Evolutionary conservation across 30 jellyfish, hydroid and myxozoan species (phyloP).

Genomic region (Chrysaora quinquecirrha): DNA sequence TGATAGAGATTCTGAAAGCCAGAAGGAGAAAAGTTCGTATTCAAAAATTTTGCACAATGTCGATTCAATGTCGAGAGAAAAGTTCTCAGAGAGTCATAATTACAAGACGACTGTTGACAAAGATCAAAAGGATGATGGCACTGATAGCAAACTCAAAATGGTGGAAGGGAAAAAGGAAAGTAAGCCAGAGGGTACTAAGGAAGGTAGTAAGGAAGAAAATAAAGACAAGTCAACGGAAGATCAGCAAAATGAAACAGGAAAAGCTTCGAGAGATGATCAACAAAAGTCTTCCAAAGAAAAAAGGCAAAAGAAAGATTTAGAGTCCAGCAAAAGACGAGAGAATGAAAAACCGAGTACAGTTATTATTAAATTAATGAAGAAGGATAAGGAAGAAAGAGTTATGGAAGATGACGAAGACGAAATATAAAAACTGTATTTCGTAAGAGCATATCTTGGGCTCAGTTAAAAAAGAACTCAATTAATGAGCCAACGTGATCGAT

Average conservation of each 20-base stretch:
- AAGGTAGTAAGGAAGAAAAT: not conserved
- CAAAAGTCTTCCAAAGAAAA: not conserved
- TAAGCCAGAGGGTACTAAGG: not conserved
- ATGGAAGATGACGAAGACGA: not conserved
- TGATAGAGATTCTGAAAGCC: not conserved
- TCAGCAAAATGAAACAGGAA: not conserved
- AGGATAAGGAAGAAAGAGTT: not conserved
- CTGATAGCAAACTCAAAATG: not conserved
- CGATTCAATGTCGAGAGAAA: not conserved
- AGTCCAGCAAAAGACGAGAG: not conserved
- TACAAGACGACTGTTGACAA: constrained; percentile 2
- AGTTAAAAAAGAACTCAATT: too few species aligned
- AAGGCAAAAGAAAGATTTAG: not conserved
- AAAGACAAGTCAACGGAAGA: constrained; percentile 5
- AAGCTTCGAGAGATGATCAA: not conserved
- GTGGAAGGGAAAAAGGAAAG: not conserved
- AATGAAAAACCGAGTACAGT: not conserved
- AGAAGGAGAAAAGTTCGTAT: not conserved
- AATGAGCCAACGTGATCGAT: too few species aligned
- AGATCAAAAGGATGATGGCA: not conserved
- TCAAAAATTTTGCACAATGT: too few species aligned
- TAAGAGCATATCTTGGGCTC: not conserved
- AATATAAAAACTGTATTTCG: not conserved
- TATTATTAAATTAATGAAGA: not conserved
- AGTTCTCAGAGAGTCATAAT: not conserved